Base-by-base conservation (phyloP, 1,140 invertebrate species). In the Ostrea edulis region DNA sequence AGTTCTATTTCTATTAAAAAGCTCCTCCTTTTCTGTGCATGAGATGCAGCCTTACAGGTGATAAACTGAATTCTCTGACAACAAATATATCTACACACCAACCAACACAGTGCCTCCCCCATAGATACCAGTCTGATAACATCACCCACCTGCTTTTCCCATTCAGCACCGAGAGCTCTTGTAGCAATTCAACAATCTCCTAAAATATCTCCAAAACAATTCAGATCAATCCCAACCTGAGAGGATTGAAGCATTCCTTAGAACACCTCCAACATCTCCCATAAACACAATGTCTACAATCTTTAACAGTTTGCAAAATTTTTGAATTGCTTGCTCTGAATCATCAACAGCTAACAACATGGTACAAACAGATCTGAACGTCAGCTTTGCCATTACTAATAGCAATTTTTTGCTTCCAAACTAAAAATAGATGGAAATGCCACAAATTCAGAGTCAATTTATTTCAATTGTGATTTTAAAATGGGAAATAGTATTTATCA, bases 191-290 rank as follows among this genome's bases (percentile, higher is more conserved):
- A 25, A 22, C 68, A 29, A 8, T 22, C 68, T 29, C 68, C 68
- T 29, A 25, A 77, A 77, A 77, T 77, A 77, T 77, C 68, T 77
- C 68, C 9, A 77, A 25, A 77, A 77, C 68, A 77, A 77, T 77
- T 77, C 29, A 12, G 9, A 11, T 29, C 22, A 22, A 77, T 25
- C 22, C 12, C 12, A 71, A 22, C 9, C 22, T 22, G n/a, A 71
- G n/a, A 25, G 25, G 68, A 77, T 9, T 8, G 25, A 29, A 0
- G 25, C 25, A 77, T 77, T 77, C 68, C 68, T 29, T 0, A 77
- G 68, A 77, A 77, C 68, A 77, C 68, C 68, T 77, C 35, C 25
- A 22, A 29, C 14, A 29, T 77, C 29, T 25, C 68, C 68, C 35
- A 77, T 77, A 25, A 77, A 29, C 25, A 77, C 68, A 77, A 14